Conservation (phyloP, 2,888 invertebrate genomes). For the Lasius fuliginosus region DNA sequence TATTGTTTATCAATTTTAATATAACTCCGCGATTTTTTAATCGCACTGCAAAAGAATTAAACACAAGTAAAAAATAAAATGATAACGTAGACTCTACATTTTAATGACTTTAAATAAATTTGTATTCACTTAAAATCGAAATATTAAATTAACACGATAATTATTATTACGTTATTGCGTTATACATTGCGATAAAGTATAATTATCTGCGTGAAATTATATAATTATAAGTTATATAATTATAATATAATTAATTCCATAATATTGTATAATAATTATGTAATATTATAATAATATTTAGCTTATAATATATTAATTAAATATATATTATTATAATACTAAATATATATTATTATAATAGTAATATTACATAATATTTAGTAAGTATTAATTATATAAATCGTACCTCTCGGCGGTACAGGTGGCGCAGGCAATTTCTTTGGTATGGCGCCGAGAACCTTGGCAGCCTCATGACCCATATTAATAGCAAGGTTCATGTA, state of each 20-base stretch:
- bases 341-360: too few species aligned
- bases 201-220: constrained; percentile 12
- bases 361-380: too few species aligned
- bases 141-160: not conserved
- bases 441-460: constrained; percentile 70
- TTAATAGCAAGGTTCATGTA: constrained; percentile 79
- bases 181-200: not conserved
- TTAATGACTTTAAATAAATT: too few species aligned
- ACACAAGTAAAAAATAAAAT: not conserved
- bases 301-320: too few species aligned
- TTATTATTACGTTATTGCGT: not conserved
- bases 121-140: not conserved
- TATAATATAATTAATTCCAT: too few species aligned
- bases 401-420: constrained; percentile 81
- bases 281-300: too few species aligned
- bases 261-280: too few species aligned
- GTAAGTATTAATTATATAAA: not conserved
- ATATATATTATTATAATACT: too few species aligned
- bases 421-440: constrained; percentile 82
- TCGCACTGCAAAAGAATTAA: not conserved
- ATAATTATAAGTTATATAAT: not conserved
- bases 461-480: constrained; percentile 64
- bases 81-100: not conserved
- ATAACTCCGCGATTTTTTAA: not conserved
- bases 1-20: constrained; percentile 5